Percentiles rank a stretch among this genome's conserved stretches.
Evolutionary conservation across 2,888 invertebrate genomes (phyloP).

Genomic region (Epinotia demarniana): DNA sequence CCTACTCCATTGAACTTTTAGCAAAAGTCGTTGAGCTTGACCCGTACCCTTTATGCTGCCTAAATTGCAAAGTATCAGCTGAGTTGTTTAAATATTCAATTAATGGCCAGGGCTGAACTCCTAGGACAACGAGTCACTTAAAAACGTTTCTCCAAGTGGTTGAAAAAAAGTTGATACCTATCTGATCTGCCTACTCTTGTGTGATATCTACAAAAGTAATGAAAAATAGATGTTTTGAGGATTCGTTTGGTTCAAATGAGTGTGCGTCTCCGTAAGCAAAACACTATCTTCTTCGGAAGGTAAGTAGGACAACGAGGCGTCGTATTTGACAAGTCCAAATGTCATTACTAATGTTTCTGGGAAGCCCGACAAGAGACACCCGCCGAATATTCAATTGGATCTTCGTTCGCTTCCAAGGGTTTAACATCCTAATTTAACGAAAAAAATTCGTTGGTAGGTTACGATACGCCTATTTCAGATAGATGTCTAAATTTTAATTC

Average conservation of each 20-base stretch:
- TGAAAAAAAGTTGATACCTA: too few species aligned
- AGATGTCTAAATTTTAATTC: background rate
- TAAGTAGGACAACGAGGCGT: constrained; percentile 65
- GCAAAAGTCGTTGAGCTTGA: constrained; percentile 70
- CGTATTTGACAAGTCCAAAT: constrained; percentile 68
- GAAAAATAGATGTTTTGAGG: background rate
- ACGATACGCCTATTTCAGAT: background rate
- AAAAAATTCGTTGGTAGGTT: background rate
- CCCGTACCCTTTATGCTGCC: constrained; percentile 60
- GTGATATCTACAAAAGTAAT: too few species aligned
- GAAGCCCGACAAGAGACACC: constrained; percentile 75
- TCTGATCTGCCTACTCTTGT: too few species aligned
- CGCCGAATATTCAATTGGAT: constrained; percentile 75
- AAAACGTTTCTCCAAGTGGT: background rate
- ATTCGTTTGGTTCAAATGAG: background rate
- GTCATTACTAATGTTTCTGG: constrained; percentile 68
- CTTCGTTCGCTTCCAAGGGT: constrained; percentile 56
- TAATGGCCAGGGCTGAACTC: background rate
- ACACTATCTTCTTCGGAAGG: constrained; percentile 6
- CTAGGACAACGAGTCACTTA: background rate
- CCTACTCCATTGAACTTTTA: constrained; percentile 42
- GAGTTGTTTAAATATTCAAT: constrained; percentile 10
- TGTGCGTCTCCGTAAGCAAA: background rate
- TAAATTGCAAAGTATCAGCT: constrained; percentile 37
- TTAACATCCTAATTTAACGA: constrained; percentile 32